Percentiles rank a stretch among this genome's conserved stretches.
Evolutionary conservation across 2,113 vertebrate species (phyloP).

Genomic region (Gymnobelideus leadbeateri): DNA sequence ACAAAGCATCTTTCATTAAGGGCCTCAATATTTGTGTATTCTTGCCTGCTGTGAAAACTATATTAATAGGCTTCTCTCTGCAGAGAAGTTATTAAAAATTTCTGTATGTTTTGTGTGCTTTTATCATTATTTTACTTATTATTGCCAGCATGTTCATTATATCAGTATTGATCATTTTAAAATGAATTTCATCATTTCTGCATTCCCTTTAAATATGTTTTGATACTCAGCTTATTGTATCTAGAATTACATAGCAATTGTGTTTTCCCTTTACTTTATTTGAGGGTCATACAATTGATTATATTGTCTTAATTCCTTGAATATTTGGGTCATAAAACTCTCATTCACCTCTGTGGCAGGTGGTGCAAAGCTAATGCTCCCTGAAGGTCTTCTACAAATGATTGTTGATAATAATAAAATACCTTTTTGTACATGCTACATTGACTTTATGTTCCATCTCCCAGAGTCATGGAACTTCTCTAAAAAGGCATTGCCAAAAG

Average conservation of each 20-base stretch:
- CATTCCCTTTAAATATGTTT: constrained; percentile 14
- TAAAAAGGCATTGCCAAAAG: neutral
- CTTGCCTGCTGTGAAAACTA: neutral
- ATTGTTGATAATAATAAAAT: constrained; percentile 23
- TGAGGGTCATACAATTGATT: constrained; percentile 16
- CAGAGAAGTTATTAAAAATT: neutral
- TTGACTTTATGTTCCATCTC: constrained; percentile 6
- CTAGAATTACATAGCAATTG: neutral
- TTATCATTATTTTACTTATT: constrained; percentile 31
- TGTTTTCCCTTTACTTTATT: constrained; percentile 42
- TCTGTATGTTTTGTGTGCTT: constrained; percentile 7
- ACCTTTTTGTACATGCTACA: neutral
- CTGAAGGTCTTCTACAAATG: neutral
- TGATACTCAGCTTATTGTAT: neutral
- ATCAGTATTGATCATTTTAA: constrained; percentile 14
- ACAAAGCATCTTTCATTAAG: constrained; percentile 57
- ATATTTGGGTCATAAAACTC: neutral
- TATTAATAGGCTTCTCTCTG: neutral
- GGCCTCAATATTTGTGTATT: neutral
- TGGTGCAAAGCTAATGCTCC: neutral
- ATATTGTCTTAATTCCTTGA: constrained; percentile 10
- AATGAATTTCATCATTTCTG: neutral
- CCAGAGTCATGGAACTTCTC: neutral
- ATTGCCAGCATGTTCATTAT: neutral
- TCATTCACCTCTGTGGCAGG: neutral